phyloP scores from a whole-genome alignment of 2,113 vertebrate genomes.

The Thamnaconus septentrionalis region DNA sequence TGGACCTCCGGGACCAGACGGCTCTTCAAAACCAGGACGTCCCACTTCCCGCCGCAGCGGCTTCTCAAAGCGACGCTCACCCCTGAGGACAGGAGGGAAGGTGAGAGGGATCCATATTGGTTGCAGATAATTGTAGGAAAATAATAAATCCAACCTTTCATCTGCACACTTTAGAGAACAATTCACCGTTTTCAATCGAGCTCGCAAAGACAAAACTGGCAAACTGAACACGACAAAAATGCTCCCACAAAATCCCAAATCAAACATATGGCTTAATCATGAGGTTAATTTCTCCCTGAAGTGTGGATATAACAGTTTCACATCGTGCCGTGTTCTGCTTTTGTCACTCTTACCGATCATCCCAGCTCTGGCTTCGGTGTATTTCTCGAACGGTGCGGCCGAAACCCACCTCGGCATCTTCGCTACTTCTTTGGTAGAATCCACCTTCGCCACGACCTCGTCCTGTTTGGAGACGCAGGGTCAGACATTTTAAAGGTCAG shows the following conservation, averaged over 20 bases:
- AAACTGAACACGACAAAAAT: no score
- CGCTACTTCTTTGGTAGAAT: conserved; percentile 93
- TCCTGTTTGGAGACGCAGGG: conserved; percentile 66
- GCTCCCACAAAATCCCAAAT: no score
- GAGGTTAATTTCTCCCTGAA: no score
- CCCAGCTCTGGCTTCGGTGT: conserved; percentile 93
- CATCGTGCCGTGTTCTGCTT: no score
- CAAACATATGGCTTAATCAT: no score
- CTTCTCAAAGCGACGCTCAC: conserved; percentile 89
- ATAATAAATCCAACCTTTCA: no score
- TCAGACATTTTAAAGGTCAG: background rate
- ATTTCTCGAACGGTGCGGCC: conserved; percentile 84
- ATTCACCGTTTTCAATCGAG: no score
- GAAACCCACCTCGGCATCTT: conserved; percentile 85
- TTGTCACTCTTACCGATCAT: conserved; percentile 80
- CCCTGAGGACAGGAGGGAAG: conserved; percentile 66
- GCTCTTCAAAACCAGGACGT: conserved; percentile 86
- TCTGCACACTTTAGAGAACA: no score
- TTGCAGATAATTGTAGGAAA: background rate
- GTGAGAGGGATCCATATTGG: conserved; percentile 6
- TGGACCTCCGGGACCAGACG: conserved; percentile 48
- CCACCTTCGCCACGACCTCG: conserved; percentile 87
- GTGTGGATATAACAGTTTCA: no score
- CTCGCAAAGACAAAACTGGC: no score
- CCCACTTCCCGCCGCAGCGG: conserved; percentile 82